phyloP scores from a whole-genome alignment of 2,888 invertebrate species.

The Acholoe squamosa region DNA sequence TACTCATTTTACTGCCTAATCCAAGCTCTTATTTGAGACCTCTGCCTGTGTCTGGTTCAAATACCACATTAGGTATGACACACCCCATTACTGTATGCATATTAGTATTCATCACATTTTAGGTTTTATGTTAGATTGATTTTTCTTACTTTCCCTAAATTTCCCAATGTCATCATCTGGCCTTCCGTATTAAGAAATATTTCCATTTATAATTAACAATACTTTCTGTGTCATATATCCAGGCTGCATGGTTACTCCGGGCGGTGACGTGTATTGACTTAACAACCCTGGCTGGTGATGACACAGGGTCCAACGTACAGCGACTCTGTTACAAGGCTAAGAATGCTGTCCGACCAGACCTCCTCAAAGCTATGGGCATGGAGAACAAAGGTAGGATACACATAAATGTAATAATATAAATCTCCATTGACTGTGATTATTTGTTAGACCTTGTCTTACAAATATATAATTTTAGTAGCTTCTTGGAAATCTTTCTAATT shows the following conservation, averaged over 20 bases:
- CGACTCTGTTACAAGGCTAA: conserved; percentile 92
- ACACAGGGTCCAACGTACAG: conserved; percentile 88
- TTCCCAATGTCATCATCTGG: background rate
- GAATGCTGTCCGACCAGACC: conserved; percentile 82
- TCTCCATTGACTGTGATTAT: too few species aligned
- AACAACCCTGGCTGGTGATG: conserved; percentile 93
- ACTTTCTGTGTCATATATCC: conserved; percentile 48
- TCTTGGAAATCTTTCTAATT: too few species aligned
- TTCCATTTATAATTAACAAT: background rate
- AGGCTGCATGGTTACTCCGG: conserved; percentile 89
- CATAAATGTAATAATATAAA: background rate
- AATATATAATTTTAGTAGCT: too few species aligned
- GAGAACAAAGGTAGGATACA: conserved; percentile 74
- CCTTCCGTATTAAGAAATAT: background rate
- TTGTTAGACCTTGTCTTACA: too few species aligned
- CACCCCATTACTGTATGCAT: background rate
- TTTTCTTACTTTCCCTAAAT: background rate
- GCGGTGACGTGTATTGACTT: conserved; percentile 94
- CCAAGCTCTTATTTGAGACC: too few species aligned
- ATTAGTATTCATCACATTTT: background rate
- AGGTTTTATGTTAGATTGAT: background rate
- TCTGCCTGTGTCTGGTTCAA: too few species aligned
- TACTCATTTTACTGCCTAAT: too few species aligned
- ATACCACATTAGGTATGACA: background rate
- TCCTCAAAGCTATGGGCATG: conserved; percentile 81